A percentile compares a stretch with the other conserved stretches of the same genome.
Conservation (phyloP, 2,113 vertebrate genomes). For the Origma solitaria region DNA sequence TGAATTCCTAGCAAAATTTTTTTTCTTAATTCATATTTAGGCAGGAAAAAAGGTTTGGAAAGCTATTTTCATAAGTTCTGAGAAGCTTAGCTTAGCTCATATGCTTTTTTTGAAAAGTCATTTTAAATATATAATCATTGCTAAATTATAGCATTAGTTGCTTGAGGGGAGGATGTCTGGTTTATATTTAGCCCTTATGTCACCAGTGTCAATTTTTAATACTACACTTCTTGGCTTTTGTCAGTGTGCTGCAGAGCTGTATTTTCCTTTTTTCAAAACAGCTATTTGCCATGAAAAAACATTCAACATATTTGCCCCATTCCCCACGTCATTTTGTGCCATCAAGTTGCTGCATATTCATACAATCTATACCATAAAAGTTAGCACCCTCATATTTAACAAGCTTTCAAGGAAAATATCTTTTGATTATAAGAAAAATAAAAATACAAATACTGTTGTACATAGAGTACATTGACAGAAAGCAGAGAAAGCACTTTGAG, state of each 20-base stretch:
- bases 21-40: not conserved
- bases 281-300: not conserved
- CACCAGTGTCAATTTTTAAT: not conserved
- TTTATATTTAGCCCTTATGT: slow-evolving; percentile 4
- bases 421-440: not conserved
- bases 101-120: not conserved
- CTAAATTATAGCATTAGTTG: not conserved
- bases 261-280: not conserved
- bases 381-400: not conserved
- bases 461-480: not conserved
- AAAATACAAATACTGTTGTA: not conserved
- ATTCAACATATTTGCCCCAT: not conserved
- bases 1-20: not conserved
- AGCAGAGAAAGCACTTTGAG: not conserved
- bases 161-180: not conserved
- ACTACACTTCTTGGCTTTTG: not conserved
- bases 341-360: not conserved
- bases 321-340: not conserved
- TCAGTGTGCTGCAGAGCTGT: not conserved
- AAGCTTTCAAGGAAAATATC: not conserved
- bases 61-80: not conserved
- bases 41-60: not conserved
- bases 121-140: not conserved
- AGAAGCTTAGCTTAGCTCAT: not conserved
- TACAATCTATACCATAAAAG: not conserved